Conservation (phyloP, 2,113 vertebrate genomes). For the Ochotona princeps region DNA sequence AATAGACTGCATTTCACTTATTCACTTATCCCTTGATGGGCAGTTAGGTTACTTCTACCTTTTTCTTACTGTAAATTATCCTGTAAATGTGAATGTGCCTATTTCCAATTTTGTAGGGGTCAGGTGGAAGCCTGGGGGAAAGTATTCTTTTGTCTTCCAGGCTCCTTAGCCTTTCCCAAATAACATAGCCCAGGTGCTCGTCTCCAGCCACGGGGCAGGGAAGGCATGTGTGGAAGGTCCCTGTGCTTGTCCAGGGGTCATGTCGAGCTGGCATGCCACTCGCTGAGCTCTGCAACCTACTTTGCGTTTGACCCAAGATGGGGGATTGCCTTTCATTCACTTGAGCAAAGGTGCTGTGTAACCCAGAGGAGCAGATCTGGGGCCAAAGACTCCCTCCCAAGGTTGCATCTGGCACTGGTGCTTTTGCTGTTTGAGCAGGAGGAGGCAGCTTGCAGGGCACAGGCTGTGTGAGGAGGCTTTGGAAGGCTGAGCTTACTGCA, state of each 20-base stretch:
- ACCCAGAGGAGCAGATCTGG: neutral
- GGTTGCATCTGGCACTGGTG: neutral
- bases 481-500: neutral
- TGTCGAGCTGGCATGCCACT: too few relatives aligned
- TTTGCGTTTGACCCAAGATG: neutral
- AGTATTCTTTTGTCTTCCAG: neutral
- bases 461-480: neutral
- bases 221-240: rapidly evolving
- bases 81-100: neutral
- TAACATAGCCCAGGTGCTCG: too few relatives aligned
- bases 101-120: neutral
- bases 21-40: neutral
- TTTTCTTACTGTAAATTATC: neutral
- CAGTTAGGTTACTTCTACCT: neutral
- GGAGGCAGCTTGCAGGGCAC: neutral
- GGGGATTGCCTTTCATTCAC: neutral
- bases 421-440: neutral
- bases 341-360: neutral
- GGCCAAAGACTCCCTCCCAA: neutral
- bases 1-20: neutral
- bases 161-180: neutral
- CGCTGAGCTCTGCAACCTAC: neutral
- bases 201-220: neutral
- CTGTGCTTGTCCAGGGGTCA: rapidly evolving
- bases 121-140: neutral